Evolutionary conservation across 2,888 invertebrate species (phyloP), one percentile per base, ranked within the genome.

Genomic region (Ennomos quercinarius): DNA sequence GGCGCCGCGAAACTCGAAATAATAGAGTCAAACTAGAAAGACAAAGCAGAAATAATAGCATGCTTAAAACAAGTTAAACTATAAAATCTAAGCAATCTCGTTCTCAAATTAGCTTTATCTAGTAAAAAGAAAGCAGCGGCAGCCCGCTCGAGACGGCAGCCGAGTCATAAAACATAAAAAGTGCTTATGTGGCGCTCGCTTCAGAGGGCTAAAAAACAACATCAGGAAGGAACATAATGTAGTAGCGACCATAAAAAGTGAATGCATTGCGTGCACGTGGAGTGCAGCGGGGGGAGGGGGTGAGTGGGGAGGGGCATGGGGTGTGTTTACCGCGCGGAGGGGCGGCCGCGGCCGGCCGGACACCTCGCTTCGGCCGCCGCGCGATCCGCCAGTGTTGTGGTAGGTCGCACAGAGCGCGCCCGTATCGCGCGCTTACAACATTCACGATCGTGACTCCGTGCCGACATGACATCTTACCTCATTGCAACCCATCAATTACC

Each of bases 361-460:
- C 77, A 64, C 17, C 13, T 39, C 43, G 45, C 56, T 71, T 71
- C 73, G 52, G 37, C 17, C 59, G 60, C 46, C 42, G 52, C 74
- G 73, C 70, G 70, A 73, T 71, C 75, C 73, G 79, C 82, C 80
- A 90, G 94, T 94, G 93, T 94, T 94, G 94, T 94, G 94, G 94
- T 94, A 94, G 94, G 94, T 94, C 94, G 91, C 87, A 80, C 77
- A 71, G 80, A 80, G 84, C 73, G 81, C 81, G 85, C 84, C 77
- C 84, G 87, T 80, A 78, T 75, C 77, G 82, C 80, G 77, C 78
- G 74, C 72, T 57, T 56, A 53, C 69, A 70, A 77, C 86, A 89
- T 80, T 86, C 83, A 77, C 81, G 67, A 78, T 81, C 87, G 83
- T 80, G 86, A 86, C 83, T 77, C 78, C 84, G 83, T 75, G 79